A percentile compares a stretch with the other conserved stretches of the same genome.
phyloP scores from a whole-genome alignment of 2,888 invertebrate species.

The Atrina japonica region DNA sequence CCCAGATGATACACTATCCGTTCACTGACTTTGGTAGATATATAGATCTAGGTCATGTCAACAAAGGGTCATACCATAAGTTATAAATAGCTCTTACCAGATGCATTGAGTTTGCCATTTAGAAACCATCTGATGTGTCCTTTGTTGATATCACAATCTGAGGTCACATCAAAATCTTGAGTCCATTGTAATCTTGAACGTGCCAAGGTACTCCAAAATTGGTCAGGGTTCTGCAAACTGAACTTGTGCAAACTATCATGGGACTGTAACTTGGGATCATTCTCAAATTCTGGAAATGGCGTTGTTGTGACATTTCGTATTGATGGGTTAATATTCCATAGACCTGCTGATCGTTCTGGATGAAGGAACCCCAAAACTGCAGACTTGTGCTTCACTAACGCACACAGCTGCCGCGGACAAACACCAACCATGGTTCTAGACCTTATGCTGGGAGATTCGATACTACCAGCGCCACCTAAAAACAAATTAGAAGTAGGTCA shows the following conservation, averaged over 20 bases:
- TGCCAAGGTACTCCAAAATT: constrained; percentile 80
- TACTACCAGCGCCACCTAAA: no score
- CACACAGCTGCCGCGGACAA: no score
- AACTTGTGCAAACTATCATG: constrained; percentile 77
- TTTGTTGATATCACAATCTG: constrained; percentile 74
- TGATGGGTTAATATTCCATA: no score
- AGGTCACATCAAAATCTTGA: constrained; percentile 74
- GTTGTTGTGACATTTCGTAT: constrained; percentile 56
- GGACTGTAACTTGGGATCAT: constrained; percentile 56
- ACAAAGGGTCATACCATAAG: not conserved
- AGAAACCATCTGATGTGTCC: constrained; percentile 79
- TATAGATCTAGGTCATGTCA: no score
- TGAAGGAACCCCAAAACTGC: no score
- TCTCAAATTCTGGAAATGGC: constrained; percentile 74
- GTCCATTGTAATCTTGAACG: constrained; percentile 77
- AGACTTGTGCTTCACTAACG: no score
- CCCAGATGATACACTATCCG: no score
- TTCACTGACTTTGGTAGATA: no score
- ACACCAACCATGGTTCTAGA: no score
- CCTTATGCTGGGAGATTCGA: no score
- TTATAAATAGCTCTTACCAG: constrained; percentile 68
- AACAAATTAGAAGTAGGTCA: no score
- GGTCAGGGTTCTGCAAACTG: constrained; percentile 75
- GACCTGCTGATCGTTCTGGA: no score
- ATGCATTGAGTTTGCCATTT: constrained; percentile 80